Conservation (phyloP, 2,888 invertebrate genomes). For the Macrosoma leucophasiata region DNA sequence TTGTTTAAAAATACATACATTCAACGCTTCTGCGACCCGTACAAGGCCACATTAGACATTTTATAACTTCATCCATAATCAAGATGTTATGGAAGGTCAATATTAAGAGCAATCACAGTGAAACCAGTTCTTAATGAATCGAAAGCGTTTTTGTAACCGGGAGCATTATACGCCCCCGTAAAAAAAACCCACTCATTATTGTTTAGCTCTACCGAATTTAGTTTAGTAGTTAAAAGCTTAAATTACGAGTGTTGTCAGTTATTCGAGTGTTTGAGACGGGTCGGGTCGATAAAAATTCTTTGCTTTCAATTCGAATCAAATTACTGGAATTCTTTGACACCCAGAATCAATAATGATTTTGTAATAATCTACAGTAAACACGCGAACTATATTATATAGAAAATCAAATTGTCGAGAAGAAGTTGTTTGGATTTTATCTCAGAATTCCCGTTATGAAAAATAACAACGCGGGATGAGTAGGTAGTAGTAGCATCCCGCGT, state of each 20-base stretch:
- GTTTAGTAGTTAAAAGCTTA: conserved; percentile 45
- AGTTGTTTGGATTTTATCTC: too few species aligned
- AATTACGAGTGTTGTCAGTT: conserved; percentile 48
- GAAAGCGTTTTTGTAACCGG: conserved; percentile 39
- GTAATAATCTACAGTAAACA: background rate
- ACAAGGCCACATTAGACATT: too few species aligned
- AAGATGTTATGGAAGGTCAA: conserved; percentile 23
- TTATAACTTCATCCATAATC: too few species aligned
- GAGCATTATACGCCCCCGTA: conserved; percentile 43
- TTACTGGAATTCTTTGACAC: conserved; percentile 29
- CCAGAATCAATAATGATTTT: conserved; percentile 4
- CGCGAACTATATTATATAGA: too few species aligned
- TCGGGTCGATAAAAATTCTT: conserved; percentile 41
- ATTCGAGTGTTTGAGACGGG: conserved; percentile 31
- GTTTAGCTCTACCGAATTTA: conserved; percentile 34
- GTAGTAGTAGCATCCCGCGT: too few species aligned
- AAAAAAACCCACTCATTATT: conserved; percentile 48
- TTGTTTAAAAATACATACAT: too few species aligned
- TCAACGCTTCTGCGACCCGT: too few species aligned
- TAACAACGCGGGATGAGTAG: too few species aligned
- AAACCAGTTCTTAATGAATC: conserved; percentile 35
- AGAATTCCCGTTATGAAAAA: too few species aligned
- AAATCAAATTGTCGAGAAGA: too few species aligned
- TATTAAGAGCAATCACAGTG: conserved; percentile 26
- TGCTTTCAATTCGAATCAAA: conserved; percentile 30